Evolutionary conservation across 2,113 vertebrate species (phyloP), one percentile per base, ranked within the genome.

Genomic region (Grallaria varia): DNA sequence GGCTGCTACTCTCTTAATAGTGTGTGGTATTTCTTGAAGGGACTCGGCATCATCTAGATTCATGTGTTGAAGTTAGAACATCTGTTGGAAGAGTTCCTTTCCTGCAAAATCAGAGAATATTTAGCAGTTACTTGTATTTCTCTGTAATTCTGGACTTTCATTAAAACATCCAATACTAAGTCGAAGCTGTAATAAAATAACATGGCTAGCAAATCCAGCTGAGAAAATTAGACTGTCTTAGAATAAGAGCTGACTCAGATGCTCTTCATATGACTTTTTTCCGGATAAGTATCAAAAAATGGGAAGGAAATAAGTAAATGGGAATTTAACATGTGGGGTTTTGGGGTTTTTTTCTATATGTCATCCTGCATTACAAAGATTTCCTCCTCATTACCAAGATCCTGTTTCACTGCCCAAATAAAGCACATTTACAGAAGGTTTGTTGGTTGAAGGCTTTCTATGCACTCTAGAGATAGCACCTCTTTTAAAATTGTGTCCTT

Each of bases 1-100:
- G 40, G 14, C n/a, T 86, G 31, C 30, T 73, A 1, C 24, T 86
- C 30, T 73, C 14, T 19, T 28, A 31, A 1, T 19, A 31, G 19
- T 7, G 9, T 9, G 16, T 50, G 20, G 15, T 37, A 15, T 74
- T 79, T 71, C 15, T 31, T 0, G 0, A 33, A 42, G 35, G 14
- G 23, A 81, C 11, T 40, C 0, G 0, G 42, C 37, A 14, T 6
- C 77, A 45, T 23, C 31, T 23, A 9, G 2, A 6, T 39, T 39
- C 14, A 12, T 9, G 4, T 16, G 2, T n/a, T 37, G 33, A 58
- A 84, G 31, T 59, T 53, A 71, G 20, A 71, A 77, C 0, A 1
- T n/a, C 11, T 80, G 2, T 22, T 0, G 0, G 30, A 49, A 85
- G 33, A 49, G 12, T 5, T 80, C 8, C 24, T 24, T 80, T 80